Evolutionary conservation across 2,888 invertebrate species (phyloP).

Genomic region (Lycia hirtaria): DNA sequence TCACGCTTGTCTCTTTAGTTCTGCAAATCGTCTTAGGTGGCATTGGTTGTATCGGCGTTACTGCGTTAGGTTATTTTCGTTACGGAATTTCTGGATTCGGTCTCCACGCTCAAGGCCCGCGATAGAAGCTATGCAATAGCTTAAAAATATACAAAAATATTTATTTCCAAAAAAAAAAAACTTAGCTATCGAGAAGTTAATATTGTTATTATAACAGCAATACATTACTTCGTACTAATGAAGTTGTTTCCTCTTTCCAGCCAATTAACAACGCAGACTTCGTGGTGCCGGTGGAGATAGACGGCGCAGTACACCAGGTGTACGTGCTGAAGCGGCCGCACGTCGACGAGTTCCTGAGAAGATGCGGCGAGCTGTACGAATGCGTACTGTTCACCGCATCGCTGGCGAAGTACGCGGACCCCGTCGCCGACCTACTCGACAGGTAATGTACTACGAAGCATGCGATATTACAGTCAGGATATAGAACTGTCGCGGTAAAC

Average conservation of each 20-base stretch:
- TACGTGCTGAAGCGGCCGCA: constrained; percentile 99
- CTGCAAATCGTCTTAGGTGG: no score
- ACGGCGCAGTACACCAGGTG: constrained; percentile 99
- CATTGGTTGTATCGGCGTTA: no score
- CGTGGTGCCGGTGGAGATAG: constrained; percentile 99
- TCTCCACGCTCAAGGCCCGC: no score
- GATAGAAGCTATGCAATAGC: no score
- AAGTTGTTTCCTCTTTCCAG: constrained; percentile 77
- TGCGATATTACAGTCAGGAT: not conserved
- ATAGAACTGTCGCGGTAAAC: no score
- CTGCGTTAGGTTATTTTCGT: no score
- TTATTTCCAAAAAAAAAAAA: no score
- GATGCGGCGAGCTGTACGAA: constrained; percentile 99
- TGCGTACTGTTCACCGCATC: constrained; percentile 99
- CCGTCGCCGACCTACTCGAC: constrained; percentile 99
- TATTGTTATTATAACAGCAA: no score
- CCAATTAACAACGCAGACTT: constrained; percentile 99
- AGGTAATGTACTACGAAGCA: constrained; percentile 65
- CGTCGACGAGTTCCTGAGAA: constrained; percentile 99
- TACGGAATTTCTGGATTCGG: no score
- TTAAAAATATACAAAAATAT: not conserved
- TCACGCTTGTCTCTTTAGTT: no score
- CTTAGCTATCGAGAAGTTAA: no score
- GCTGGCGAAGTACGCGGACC: constrained; percentile 99
- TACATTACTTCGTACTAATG: not conserved